Percentiles rank a stretch among this genome's conserved stretches.
phyloP scores from a whole-genome alignment of 2,797 vertebrate species.

The Myripristis murdjan region DNA sequence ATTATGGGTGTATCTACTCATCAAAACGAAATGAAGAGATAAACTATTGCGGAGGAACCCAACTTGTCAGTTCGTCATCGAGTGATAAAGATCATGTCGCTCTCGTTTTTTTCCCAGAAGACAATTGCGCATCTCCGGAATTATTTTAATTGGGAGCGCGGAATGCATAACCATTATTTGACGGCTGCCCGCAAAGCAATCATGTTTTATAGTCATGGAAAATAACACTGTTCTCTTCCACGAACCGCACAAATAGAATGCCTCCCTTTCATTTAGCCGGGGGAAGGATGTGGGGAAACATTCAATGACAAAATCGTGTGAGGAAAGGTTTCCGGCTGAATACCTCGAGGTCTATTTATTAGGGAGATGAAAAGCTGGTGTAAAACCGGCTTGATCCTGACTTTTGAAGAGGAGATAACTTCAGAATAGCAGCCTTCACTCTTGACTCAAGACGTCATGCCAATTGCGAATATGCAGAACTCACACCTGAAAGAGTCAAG shows the following conservation, averaged over 20 bases:
- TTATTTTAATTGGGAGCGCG: not conserved
- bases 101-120: conserved; percentile 7
- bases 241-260: conserved; percentile 62
- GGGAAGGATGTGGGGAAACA: conserved; percentile 50
- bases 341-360: conserved; percentile 65
- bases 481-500: conserved; percentile 49
- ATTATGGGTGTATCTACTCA: not conserved
- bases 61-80: not conserved
- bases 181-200: conserved; percentile 50
- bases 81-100: not conserved
- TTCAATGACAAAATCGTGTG: conserved; percentile 60
- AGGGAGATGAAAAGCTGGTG: conserved; percentile 66
- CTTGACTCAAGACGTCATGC: conserved; percentile 32
- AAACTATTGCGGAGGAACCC: conserved; percentile 1
- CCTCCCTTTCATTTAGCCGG: conserved; percentile 66
- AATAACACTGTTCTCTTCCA: conserved; percentile 61
- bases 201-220: conserved; percentile 60
- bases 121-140: not conserved
- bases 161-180: conserved; percentile 35
- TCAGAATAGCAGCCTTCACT: conserved; percentile 38
- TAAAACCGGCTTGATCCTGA: conserved; percentile 43
- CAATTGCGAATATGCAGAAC: conserved; percentile 30
- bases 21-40: not conserved
- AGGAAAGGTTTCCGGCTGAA: conserved; percentile 62
- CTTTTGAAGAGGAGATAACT: conserved; percentile 38